phyloP scores from a whole-genome alignment of 2,888 invertebrate genomes.

The Tuta absoluta region DNA sequence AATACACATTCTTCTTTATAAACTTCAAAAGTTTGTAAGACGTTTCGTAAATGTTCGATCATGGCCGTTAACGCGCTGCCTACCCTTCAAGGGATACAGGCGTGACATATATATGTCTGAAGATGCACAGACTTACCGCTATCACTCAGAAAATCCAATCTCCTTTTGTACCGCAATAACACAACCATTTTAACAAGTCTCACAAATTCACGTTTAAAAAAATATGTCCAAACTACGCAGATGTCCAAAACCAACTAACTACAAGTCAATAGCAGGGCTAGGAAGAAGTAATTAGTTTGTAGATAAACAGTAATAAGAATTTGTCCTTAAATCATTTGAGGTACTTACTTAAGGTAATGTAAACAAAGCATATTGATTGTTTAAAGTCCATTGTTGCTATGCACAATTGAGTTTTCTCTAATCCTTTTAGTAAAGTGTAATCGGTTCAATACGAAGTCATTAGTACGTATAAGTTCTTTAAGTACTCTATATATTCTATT shows the following conservation, averaged over 20 bases:
- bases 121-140: conserved; percentile 35
- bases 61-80: too few species aligned
- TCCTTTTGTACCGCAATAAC: conserved; percentile 37
- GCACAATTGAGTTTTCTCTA: not conserved
- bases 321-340: conserved; percentile 41
- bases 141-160: conserved; percentile 33
- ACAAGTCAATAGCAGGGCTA: conserved; percentile 1
- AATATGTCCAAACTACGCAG: not conserved
- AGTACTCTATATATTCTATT: too few species aligned
- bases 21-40: too few species aligned
- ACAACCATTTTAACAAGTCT: conserved; percentile 24
- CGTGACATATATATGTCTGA: not conserved
- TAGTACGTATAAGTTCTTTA: not conserved
- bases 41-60: too few species aligned
- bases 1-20: too few species aligned
- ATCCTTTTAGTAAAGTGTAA: not conserved
- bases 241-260: conserved; percentile 10
- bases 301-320: conserved; percentile 15
- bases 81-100: too few species aligned
- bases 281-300: conserved; percentile 12
- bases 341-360: conserved; percentile 35
- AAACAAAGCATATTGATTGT: conserved; percentile 32
- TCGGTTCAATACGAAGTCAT: not conserved
- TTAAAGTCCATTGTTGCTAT: conserved; percentile 11
- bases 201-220: conserved; percentile 4